Base-by-base conservation (phyloP, 2,797 vertebrate species). In the Lagocephalus sceleratus region DNA sequence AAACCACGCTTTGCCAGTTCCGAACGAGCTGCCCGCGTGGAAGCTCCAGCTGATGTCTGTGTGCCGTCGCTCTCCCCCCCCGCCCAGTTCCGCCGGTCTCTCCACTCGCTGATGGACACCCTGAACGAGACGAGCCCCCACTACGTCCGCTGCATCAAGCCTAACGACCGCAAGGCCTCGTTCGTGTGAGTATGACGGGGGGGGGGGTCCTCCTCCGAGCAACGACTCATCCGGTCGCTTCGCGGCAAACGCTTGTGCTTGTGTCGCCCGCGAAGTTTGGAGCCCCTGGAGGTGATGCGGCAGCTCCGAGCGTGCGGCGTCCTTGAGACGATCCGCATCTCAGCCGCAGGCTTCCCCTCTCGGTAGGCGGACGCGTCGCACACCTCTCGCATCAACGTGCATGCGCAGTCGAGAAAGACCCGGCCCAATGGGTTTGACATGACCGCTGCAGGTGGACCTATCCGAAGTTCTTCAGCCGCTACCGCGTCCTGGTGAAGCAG, bases 131-230 rank as follows among this genome's bases (percentile, higher is more conserved):
- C 97, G 4, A 95, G 94, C 2, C 97, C 97, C 23, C 97, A 99
- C 71, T 98, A 99, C 0, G 96, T 99, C 10, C 96, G 97, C 75
- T 99, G 97, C 57, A 98, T 99, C 78, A 99, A 99, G 55, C 96
- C 97, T 5, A 99, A 99, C 1, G 97, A 99, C 74, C 73, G 87
- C 71, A 99, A 98, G 84, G 85, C 93, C 11, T 87, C 96, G 0
- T 99, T 99, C 88, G 92, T 83, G 96, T 99, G 82, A 94, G 94
- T 51, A 53, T 25, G 25, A 65, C 15, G 5, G 49, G 46, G 23
- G 6, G 14, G 5, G 49, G 46, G 23, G 6, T 35, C 14, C 53
- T 25, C 2, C 21, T 11, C 21, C 1, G 5, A 10, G 42, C 2
- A 20, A n/a, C 7, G 5, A 42, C 39, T 3, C 47, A 59, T 25